Evolutionary conservation across 2,113 vertebrate genomes (phyloP), one percentile per base, ranked within the genome.

Genomic region (Apaloderma vittatum): DNA sequence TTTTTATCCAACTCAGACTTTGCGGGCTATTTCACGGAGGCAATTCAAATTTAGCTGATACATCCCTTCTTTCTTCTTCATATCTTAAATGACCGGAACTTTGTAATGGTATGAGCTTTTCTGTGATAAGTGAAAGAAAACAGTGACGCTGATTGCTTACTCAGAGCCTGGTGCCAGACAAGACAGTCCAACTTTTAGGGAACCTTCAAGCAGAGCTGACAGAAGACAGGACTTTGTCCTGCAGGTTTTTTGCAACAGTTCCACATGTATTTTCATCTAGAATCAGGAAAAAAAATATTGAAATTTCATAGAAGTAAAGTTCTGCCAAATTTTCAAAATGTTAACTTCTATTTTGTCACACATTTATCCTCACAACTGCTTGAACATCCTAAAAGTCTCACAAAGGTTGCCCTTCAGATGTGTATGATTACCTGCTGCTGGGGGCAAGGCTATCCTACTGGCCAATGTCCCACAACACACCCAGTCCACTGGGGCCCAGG

Each of bases 1-100:
- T 82, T 95, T 97, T 92, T 92, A 91, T 94, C 76, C 90, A 91
- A 27, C 40, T 94, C 61, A 92, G 54, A 93, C 73, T 86, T 94
- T 15, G 26, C 22, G n/a, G 46, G 15, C 43, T 85, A 30, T 91
- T 95, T 94, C 74, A 92, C 13, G 80, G 81, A 84, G 66, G 57
- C 88, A 30, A n/a, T 96, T 91, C 79, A 94, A 93, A 96, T 95
- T 78, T 57, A 92, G 88, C 86, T 92, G 86, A 93, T 83, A 61
- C 45, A 78, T 46, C 58, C 76, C 1, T 17, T 94, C 34, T 72
- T 94, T 90, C 65, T 77, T 84, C 92, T 52, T 54, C 92, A 72
- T 93, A 75, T 75, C 68, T 81, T 81, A 94, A 96, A 84, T 87
- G 72, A 72, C n/a, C 84, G 57, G 34, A 92, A 89, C 48, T 89